Evolutionary conservation across 2,797 vertebrate species (phyloP).

Genomic region (Macrochelys suwanniensis): DNA sequence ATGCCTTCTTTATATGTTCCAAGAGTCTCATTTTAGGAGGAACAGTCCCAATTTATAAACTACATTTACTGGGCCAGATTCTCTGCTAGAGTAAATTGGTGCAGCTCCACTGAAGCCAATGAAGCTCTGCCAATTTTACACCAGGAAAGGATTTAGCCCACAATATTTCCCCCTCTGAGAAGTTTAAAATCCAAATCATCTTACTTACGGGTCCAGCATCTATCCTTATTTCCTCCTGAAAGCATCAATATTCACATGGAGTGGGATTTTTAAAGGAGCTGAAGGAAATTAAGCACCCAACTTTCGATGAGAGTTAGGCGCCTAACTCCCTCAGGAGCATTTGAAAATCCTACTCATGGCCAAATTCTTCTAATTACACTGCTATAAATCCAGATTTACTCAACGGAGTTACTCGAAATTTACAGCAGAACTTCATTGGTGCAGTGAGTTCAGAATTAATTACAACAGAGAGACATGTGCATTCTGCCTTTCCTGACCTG

Average conservation of each 20-base stretch:
- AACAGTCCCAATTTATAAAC: neutral
- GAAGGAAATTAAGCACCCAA: constrained; percentile 14
- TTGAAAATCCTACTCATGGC: neutral
- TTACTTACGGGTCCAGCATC: neutral
- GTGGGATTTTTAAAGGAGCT: neutral
- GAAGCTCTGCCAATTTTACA: neutral
- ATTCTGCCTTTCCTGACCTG: neutral
- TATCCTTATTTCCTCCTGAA: neutral
- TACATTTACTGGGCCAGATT: neutral
- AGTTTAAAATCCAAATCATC: neutral
- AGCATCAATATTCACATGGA: neutral
- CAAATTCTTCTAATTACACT: constrained; percentile 4
- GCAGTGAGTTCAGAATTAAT: neutral
- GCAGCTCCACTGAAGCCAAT: neutral
- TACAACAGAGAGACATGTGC: neutral
- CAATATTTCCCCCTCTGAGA: fast-evolving
- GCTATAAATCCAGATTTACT: neutral
- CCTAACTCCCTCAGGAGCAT: neutral
- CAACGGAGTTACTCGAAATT: constrained; percentile 7
- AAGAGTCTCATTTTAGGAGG: neutral
- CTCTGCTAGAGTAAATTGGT: neutral
- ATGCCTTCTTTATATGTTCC: neutral
- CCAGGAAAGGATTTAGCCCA: fast-evolving
- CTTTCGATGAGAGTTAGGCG: neutral
- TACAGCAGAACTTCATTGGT: neutral